Evolutionary conservation across 2,113 vertebrate species (phyloP), one percentile per base, ranked within the genome.

Genomic region (Sinocyclocheilus maitianheensis): DNA sequence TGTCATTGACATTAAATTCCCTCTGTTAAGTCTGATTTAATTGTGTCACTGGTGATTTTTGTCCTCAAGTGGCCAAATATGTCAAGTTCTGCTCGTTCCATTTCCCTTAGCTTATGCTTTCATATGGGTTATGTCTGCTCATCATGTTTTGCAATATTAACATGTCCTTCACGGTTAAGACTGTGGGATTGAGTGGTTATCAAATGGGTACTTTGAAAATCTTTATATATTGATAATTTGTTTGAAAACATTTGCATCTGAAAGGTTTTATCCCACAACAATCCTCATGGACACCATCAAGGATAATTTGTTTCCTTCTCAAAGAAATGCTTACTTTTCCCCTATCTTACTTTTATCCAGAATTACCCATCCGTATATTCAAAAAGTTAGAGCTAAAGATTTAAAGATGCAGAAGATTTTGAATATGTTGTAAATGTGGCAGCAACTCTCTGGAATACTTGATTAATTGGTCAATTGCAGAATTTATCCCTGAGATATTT

Each of bases 1-100:
- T 98, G 97, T 97, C 97, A 97, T 94, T 95, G 96, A 97, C 91
- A 92, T 91, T 90, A 90, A 92, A 93, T 93, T 86, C 81, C 90
- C 91, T 94, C 93, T 92, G 93, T 93, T 92, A 89, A 91, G 91
- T 87, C 91, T 87, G 81, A 90, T 93, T 92, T 92, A 93, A 93
- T 93, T 93, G 89, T 92, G 92, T 91, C 93, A 92, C 85, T 85
- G 87, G 90, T 91, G 92, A 92, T 91, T 91, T 93, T 89, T 40
- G 53, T 85, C 84, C 89, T 53, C 34, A 83, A 78, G 71, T n/a
- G 87, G 86, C 53, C 65, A 83, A 90, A 90, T 81, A 76, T 81
- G 83, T 84, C 30, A 48, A 58, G n/a, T 18, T 53, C 24, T 62
- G 84, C 60, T 71, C 63, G 0, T 69, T 24, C 26, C 3, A 20